These are phyloP conservation scores for Orestias chungarensis DNA, from an alignment of 2,797 vertebrate species.

Conservation along the genomic window DNA sequence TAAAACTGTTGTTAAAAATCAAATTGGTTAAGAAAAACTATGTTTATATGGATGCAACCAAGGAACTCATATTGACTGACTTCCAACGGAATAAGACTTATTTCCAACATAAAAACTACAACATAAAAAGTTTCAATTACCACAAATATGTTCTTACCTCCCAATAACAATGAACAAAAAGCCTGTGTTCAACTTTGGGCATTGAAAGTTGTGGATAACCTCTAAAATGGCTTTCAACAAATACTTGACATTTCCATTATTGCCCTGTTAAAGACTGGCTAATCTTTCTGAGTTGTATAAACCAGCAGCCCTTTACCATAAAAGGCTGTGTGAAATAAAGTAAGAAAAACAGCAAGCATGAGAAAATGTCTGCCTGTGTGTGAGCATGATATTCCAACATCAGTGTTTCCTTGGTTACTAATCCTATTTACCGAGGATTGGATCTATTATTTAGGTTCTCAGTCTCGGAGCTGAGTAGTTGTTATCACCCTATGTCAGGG, in stretches of 20 bases:
- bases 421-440: slow-evolving; percentile 77
- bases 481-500: slow-evolving; percentile 74
- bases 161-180: background rate
- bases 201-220: background rate
- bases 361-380: slow-evolving; percentile 23
- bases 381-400: slow-evolving; percentile 39
- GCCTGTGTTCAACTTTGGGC: background rate
- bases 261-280: background rate
- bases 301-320: slow-evolving; percentile 19
- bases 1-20: no score
- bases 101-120: background rate
- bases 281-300: slow-evolving; percentile 7
- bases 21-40: background rate
- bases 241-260: background rate
- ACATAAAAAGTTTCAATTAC: background rate
- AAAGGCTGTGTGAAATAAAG: slow-evolving; percentile 31
- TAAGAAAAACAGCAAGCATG: slow-evolving; percentile 21
- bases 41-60: no score
- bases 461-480: slow-evolving; percentile 73
- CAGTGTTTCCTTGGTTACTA: slow-evolving; percentile 78
- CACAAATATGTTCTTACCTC: background rate
- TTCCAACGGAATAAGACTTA: background rate
- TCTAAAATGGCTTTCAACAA: background rate
- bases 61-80: background rate
- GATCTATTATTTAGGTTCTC: slow-evolving; percentile 74